Percentiles rank a stretch among this genome's conserved stretches.
phyloP scores from a whole-genome alignment of 1,140 invertebrate genomes.

The Tachypleus tridentatus region DNA sequence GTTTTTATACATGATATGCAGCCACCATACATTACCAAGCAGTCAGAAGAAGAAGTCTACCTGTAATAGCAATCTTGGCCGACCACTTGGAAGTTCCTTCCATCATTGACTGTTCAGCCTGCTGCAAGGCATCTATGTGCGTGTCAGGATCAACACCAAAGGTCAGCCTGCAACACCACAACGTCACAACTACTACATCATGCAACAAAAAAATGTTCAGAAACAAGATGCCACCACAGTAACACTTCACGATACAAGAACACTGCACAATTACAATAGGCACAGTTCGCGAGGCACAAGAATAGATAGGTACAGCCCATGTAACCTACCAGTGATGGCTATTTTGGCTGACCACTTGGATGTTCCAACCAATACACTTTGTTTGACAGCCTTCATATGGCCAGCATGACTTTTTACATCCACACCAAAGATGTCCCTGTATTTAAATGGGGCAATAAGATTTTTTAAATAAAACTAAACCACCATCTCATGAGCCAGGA shows the following conservation, averaged over 20 bases:
- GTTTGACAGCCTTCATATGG: conserved; percentile 96
- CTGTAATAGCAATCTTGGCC: conserved; percentile 98
- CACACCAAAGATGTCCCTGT: conserved; percentile 85
- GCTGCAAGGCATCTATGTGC: conserved; percentile 96
- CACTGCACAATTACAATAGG: neutral
- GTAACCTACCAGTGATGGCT: conserved; percentile 78
- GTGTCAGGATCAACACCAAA: conserved; percentile 96
- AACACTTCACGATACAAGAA: neutral
- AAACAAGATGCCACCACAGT: neutral
- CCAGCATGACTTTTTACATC: conserved; percentile 87
- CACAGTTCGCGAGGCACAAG: neutral
- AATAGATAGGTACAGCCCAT: neutral
- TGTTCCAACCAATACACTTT: conserved; percentile 96
- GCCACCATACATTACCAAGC: neutral
- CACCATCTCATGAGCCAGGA: no score
- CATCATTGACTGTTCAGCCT: conserved; percentile 92
- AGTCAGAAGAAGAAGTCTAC: conserved; percentile 40
- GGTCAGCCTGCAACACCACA: conserved; percentile 58
- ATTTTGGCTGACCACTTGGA: conserved; percentile 99
- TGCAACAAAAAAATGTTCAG: no score
- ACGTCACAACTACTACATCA: no score
- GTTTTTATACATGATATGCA: no score
- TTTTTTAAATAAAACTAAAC: no score
- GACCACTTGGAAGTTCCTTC: conserved; percentile 99
- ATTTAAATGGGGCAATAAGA: conserved; percentile 2